phyloP scores from a whole-genome alignment of 2,888 invertebrate genomes.

The Ptychoptera albimana region DNA sequence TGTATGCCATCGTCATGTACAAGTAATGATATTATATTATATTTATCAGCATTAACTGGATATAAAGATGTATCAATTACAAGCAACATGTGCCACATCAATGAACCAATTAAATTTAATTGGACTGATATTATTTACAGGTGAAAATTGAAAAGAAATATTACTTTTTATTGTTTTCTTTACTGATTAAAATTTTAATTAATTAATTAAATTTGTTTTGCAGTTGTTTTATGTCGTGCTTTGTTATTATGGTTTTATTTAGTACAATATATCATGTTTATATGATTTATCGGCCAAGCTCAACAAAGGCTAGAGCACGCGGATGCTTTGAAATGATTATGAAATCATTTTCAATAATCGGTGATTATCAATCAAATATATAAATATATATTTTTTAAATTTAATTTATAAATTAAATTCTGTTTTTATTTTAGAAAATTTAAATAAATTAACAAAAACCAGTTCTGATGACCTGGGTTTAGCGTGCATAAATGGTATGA shows the following conservation, averaged over 20 bases:
- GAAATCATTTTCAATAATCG: constrained; percentile 22
- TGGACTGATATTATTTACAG: constrained; percentile 26
- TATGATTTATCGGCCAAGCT: constrained; percentile 19
- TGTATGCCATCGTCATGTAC: constrained; percentile 45
- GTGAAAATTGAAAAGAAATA: constrained; percentile 20
- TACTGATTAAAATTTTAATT: too few relatives aligned
- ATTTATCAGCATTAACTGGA: constrained; percentile 28
- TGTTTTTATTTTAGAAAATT: constrained; percentile 17
- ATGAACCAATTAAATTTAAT: constrained; percentile 28
- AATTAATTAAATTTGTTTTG: constrained; percentile 13
- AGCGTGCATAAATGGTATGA: constrained; percentile 48
- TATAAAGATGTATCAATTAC: constrained; percentile 31
- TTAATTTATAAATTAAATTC: neutral
- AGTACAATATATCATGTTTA: constrained; percentile 36
- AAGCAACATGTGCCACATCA: constrained; percentile 35
- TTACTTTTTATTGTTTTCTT: neutral
- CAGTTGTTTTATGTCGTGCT: constrained; percentile 34
- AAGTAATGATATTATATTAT: constrained; percentile 34
- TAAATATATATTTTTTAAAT: constrained; percentile 23
- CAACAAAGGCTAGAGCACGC: constrained; percentile 19
- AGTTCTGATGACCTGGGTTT: constrained; percentile 40
- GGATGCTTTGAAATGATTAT: constrained; percentile 17
- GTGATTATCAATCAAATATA: constrained; percentile 15
- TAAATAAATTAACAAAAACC: constrained; percentile 20
- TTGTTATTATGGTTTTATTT: constrained; percentile 29